Percentiles rank a stretch among this genome's conserved stretches.
Evolutionary conservation across 2,113 vertebrate species (phyloP).

Genomic region (Lophotis ruficrista): DNA sequence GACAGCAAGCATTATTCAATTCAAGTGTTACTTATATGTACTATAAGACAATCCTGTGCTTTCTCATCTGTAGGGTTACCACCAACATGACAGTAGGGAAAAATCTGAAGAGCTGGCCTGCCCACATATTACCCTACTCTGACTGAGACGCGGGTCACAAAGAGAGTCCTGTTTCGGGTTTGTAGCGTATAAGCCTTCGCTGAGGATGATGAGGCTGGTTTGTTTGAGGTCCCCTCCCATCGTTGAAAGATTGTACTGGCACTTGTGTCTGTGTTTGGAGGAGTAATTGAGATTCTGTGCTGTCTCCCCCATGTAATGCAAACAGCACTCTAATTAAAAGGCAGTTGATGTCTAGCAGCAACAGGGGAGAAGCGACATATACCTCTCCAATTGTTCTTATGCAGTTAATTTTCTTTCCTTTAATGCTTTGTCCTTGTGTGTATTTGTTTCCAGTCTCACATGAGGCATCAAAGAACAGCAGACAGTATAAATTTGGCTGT

Average conservation of each 20-base stretch:
- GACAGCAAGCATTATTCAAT: neutral
- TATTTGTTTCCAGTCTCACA: conserved; percentile 34
- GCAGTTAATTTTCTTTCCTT: conserved; percentile 50
- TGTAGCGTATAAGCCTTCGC: neutral
- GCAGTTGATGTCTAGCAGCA: conserved; percentile 35
- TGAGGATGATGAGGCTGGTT: neutral
- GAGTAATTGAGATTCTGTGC: conserved; percentile 29
- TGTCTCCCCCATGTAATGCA: neutral
- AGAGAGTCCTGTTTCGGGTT: neutral
- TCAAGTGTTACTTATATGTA: neutral
- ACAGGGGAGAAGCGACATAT: conserved; percentile 3
- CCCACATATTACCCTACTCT: neutral
- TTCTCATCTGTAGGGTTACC: neutral
- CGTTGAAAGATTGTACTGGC: neutral
- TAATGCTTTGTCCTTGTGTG: conserved; percentile 30
- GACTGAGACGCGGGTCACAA: neutral
- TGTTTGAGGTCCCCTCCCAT: neutral
- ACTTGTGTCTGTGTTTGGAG: neutral
- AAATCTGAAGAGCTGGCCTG: neutral
- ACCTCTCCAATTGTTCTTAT: conserved; percentile 39
- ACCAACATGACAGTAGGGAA: neutral
- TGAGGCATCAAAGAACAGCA: neutral
- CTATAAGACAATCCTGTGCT: neutral
- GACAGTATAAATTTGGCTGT: neutral
- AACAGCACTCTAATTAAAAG: conserved; percentile 51